Evolutionary conservation across 35 echinoderm and acorn worm genomes (phyloP).

Genomic region (Strongylocentrotus purpuratus): DNA sequence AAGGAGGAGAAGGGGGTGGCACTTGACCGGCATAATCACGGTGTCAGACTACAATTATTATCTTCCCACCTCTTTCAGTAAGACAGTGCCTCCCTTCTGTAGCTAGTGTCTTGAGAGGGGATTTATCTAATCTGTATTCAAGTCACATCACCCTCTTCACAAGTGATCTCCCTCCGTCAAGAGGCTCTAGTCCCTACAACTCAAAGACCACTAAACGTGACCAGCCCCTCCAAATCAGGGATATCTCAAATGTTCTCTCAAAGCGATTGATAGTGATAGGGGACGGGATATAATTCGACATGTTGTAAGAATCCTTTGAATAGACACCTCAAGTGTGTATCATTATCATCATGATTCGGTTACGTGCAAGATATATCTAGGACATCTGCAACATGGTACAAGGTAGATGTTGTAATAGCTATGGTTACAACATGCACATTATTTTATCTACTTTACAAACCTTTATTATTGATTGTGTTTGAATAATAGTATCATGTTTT

Average conservation of each 20-base stretch:
- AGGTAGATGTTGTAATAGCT: background rate
- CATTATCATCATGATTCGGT: background rate
- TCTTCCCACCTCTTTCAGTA: too few relatives aligned
- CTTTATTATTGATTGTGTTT: too few relatives aligned
- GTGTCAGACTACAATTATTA: too few relatives aligned
- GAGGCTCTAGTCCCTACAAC: background rate
- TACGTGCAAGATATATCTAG: background rate
- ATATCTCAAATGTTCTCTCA: background rate
- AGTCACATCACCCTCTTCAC: constrained; percentile 8
- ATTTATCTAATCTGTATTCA: background rate
- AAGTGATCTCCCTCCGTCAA: background rate
- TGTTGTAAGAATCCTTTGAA: background rate
- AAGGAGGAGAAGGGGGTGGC: too few relatives aligned
- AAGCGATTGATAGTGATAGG: background rate
- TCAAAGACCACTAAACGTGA: constrained; percentile 11
- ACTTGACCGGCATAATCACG: too few relatives aligned
- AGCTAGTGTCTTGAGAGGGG: background rate
- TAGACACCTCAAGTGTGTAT: background rate
- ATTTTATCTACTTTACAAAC: too few relatives aligned
- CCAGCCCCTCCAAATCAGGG: background rate
- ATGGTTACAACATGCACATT: too few relatives aligned
- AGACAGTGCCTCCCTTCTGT: background rate
- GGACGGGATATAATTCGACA: background rate
- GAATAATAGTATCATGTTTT: too few relatives aligned
- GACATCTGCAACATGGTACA: background rate